A percentile compares a stretch with the other conserved stretches of the same genome.
phyloP scores from a whole-genome alignment of 2,113 vertebrate genomes.

The Colistium nudipinnis region DNA sequence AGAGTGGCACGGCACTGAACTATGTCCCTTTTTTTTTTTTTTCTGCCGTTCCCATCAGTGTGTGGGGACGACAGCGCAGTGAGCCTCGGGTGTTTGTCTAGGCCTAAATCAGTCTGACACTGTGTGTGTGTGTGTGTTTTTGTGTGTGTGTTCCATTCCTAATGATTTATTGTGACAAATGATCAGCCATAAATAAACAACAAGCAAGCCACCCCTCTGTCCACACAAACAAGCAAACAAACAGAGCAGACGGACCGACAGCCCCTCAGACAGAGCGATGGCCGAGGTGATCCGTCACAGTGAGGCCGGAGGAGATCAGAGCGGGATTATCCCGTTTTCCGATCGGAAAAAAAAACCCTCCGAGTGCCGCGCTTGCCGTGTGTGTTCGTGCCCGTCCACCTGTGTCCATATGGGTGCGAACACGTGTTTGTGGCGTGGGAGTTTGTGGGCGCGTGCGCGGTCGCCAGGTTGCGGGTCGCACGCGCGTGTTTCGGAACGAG shows the following conservation, averaged over 20 bases:
- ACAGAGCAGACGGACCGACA: constrained; percentile 62
- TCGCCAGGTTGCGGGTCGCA: constrained; percentile 35
- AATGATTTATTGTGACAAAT: constrained; percentile 78
- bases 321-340: constrained; percentile 31
- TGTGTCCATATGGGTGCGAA: constrained; percentile 16
- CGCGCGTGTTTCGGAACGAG: constrained; percentile 41
- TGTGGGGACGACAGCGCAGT: constrained; percentile 39
- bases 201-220: constrained; percentile 65
- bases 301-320: constrained; percentile 35
- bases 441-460: constrained; percentile 26
- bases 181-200: constrained; percentile 74
- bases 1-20: constrained; percentile 46
- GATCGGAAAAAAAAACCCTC: constrained; percentile 31
- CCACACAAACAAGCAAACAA: constrained; percentile 75
- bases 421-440: constrained; percentile 22
- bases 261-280: constrained; percentile 29
- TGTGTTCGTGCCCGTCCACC: constrained; percentile 4
- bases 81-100: constrained; percentile 64
- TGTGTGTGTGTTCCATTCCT: constrained; percentile 33
- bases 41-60: constrained; percentile 36
- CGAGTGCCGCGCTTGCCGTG: constrained; percentile 2
- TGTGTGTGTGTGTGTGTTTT: constrained; percentile 13
- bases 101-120: constrained; percentile 64
- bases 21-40: constrained; percentile 37
- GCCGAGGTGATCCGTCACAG: constrained; percentile 63